Conservation (phyloP, 2,113 vertebrate species). For the Siniperca knerii region DNA sequence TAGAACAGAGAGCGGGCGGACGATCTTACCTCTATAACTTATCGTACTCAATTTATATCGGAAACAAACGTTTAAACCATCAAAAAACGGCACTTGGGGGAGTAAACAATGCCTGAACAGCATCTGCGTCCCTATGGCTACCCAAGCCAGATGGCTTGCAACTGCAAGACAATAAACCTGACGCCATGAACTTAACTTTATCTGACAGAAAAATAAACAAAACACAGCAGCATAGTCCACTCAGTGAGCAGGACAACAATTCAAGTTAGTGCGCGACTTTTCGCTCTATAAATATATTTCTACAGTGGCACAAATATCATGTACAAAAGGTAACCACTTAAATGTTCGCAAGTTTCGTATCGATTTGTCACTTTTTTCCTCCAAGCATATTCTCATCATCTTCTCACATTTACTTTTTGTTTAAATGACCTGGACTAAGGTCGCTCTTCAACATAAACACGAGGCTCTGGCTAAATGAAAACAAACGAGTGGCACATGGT, state of each 20-base stretch:
- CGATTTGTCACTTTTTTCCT: neutral
- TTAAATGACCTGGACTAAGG: neutral
- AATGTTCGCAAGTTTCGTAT: neutral
- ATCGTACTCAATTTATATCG: neutral
- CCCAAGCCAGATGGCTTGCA: slow-evolving; percentile 79
- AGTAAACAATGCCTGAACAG: slow-evolving; percentile 81
- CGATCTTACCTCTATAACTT: neutral
- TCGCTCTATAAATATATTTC: neutral
- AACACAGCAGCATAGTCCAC: neutral
- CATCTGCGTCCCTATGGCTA: slow-evolving; percentile 81
- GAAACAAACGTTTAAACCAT: slow-evolving; percentile 12
- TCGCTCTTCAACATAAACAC: slow-evolving; percentile 7
- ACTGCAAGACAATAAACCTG: slow-evolving; percentile 79
- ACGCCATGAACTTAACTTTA: slow-evolving; percentile 73
- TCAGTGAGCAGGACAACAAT: neutral
- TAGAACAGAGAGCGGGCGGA: fast-evolving
- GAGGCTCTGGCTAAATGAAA: slow-evolving; percentile 59
- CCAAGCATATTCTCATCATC: neutral
- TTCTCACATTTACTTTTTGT: neutral
- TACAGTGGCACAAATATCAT: neutral
- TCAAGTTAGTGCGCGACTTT: neutral
- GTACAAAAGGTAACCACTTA: too few relatives aligned
- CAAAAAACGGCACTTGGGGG: slow-evolving; percentile 54
- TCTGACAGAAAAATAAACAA: slow-evolving; percentile 22
- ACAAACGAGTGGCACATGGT: slow-evolving; percentile 78